Conservation (phyloP, 2,113 vertebrate genomes). For the Chaenocephalus aceratus region DNA sequence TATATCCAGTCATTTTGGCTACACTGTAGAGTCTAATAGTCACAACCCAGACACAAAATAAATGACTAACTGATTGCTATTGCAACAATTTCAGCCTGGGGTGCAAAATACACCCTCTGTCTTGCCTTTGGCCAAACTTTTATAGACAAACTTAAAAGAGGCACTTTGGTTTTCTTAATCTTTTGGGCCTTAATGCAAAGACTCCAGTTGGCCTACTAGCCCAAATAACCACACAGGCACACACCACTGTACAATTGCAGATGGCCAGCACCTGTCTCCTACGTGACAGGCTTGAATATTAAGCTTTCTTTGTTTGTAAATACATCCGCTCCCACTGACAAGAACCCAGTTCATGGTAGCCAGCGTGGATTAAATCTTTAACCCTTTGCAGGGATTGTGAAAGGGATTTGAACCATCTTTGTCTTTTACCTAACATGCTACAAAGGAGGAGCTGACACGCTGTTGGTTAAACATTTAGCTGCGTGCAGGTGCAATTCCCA, state of each 20-base stretch:
- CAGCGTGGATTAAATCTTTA: slow-evolving; percentile 66
- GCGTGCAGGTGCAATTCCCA: slow-evolving; percentile 59
- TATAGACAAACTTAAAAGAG: slow-evolving; percentile 45
- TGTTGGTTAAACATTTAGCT: slow-evolving; percentile 36
- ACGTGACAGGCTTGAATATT: slow-evolving; percentile 76
- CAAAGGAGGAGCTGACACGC: slow-evolving; percentile 38
- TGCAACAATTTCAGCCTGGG: slow-evolving; percentile 43
- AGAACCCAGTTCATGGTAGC: slow-evolving; percentile 68
- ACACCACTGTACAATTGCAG: slow-evolving; percentile 66
- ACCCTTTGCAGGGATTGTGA: slow-evolving; percentile 53
- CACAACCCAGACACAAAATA: slow-evolving; percentile 52
- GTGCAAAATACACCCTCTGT: slow-evolving; percentile 37
- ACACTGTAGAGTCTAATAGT: slow-evolving; percentile 52
- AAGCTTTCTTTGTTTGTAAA: slow-evolving; percentile 82
- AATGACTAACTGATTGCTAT: slow-evolving; percentile 17
- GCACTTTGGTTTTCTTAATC: slow-evolving; percentile 32
- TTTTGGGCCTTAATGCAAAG: slow-evolving; percentile 26
- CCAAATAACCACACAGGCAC: slow-evolving; percentile 53
- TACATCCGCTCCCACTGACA: slow-evolving; percentile 76
- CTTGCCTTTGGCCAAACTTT: slow-evolving; percentile 61
- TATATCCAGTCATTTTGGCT: slow-evolving; percentile 63
- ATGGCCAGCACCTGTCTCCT: slow-evolving; percentile 77
- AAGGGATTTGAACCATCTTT: slow-evolving; percentile 25
- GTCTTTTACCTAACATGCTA: slow-evolving; percentile 30
- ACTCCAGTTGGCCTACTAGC: slow-evolving; percentile 69